Evolutionary conservation across 2,113 vertebrate species (phyloP), one percentile per base, ranked within the genome.

Genomic region (Pygathrix nemaeus): DNA sequence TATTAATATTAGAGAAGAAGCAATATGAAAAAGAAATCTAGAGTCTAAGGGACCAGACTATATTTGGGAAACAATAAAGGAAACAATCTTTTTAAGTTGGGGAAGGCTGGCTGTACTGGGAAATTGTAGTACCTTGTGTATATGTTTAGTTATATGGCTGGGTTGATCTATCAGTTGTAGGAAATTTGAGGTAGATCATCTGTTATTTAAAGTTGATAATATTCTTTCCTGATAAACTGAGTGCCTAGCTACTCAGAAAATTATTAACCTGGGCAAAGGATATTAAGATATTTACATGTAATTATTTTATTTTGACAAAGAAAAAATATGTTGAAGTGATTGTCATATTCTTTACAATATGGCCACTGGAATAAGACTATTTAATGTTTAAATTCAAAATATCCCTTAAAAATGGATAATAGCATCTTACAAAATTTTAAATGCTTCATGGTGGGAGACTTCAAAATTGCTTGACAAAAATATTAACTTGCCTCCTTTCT

Each of bases 331-430:
- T 79, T 88, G 12, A 98, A 82, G 6, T 80, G 18, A 85, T 64
- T 81, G 21, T 83, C 48, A 38, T 92, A n/a, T 70, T 84, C 59
- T 90, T 90, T 91, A 94, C 8, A 92, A 61, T 10, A 86, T 70
- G 13, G 16, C 17, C 95, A 84, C 13, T 38, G 93, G 59, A 96
- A 78, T 21, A 95, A 21, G 38, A 97, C 83, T 93, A 88, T 90
- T 95, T 94, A 81, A 97, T 92, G 66, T 83, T 95, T 76, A 40
- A 93, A 92, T 66, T 55, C 52, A 96, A 98, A 98, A 97, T 97
- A 97, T 97, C 92, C 84, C 82, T 98, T 87, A 84, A 13, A 64
- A 89, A 40, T 93, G 40, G 55, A 84, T 80, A 89, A 66, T 86
- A 94, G 55, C 30, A 35, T 95, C 82, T 97, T 98, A 52, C 21